A percentile compares a stretch with the other conserved stretches of the same genome.
Evolutionary conservation across 2,888 invertebrate genomes (phyloP).

Genomic region (Dioctria linearis): DNA sequence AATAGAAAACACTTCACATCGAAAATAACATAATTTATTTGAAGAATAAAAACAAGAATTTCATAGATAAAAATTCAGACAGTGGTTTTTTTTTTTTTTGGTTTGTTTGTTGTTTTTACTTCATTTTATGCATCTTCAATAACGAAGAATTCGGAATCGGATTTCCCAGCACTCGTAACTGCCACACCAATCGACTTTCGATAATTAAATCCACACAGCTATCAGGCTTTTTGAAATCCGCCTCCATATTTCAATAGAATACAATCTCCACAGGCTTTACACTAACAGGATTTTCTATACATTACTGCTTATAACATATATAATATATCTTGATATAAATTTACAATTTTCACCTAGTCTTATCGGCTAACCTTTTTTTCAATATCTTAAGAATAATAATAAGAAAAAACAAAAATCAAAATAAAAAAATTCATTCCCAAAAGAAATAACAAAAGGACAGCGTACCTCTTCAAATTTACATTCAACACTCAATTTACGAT

Average conservation of each 20-base stretch:
- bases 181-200: too few species aligned
- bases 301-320: slow-evolving; percentile 21
- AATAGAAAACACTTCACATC: slow-evolving; percentile 11
- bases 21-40: slow-evolving; percentile 51
- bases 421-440: background rate
- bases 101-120: too few species aligned
- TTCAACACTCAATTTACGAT: background rate
- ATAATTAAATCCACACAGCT: too few species aligned
- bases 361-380: slow-evolving; percentile 32
- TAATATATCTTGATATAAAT: slow-evolving; percentile 45
- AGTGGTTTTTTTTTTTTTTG: slow-evolving; percentile 10
- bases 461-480: slow-evolving; percentile 35
- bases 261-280: background rate
- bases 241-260: background rate
- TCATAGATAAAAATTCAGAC: slow-evolving; percentile 50
- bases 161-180: too few species aligned
- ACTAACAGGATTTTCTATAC: slow-evolving; percentile 18
- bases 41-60: slow-evolving; percentile 43
- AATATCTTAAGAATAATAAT: slow-evolving; percentile 27
- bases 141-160: slow-evolving; percentile 10
- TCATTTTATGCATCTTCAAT: slow-evolving; percentile 40
- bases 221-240: too few species aligned
- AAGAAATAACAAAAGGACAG: slow-evolving; percentile 26
- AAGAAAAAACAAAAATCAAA: slow-evolving; percentile 6
- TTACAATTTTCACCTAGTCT: slow-evolving; percentile 50